Percentiles rank a stretch among this genome's conserved stretches.
Conservation (phyloP, 2,888 invertebrate species). For the Orgyia antiqua region DNA sequence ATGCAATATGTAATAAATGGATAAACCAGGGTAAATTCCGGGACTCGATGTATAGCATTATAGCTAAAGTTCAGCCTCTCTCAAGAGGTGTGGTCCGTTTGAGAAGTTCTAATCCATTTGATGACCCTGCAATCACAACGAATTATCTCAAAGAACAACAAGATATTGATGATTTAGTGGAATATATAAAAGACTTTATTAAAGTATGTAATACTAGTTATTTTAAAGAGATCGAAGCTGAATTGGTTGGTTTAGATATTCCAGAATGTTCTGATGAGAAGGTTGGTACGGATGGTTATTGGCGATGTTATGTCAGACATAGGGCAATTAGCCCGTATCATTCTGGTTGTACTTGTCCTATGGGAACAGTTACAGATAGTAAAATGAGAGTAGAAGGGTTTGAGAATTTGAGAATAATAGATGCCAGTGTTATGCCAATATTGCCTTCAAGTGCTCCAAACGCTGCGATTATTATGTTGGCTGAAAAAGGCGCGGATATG, state of each 20-base stretch:
- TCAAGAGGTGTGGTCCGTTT: slow-evolving; percentile 47
- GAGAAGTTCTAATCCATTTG: slow-evolving; percentile 20
- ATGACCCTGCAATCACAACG: slow-evolving; percentile 19
- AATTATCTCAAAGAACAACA: slow-evolving; percentile 5
- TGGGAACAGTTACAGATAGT: slow-evolving; percentile 85
- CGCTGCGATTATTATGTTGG: slow-evolving; percentile 44
- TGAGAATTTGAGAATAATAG: slow-evolving; percentile 24
- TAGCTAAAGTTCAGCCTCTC: slow-evolving; percentile 25
- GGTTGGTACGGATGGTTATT: slow-evolving; percentile 19
- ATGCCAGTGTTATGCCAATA: slow-evolving; percentile 58
- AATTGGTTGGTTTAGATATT: slow-evolving; percentile 18
- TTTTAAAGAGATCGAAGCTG: slow-evolving; percentile 19
- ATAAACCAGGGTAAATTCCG: neutral
- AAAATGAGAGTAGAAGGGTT: slow-evolving; percentile 46
- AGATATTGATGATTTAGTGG: slow-evolving; percentile 11
- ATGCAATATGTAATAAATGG: slow-evolving; percentile 39
- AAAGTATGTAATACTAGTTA: slow-evolving; percentile 16
- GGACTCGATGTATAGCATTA: neutral
- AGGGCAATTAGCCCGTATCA: slow-evolving; percentile 81
- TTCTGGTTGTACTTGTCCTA: slow-evolving; percentile 82
- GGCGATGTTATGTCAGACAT: slow-evolving; percentile 26
- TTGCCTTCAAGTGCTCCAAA: slow-evolving; percentile 75
- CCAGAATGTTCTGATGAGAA: slow-evolving; percentile 19
- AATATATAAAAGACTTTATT: slow-evolving; percentile 14
- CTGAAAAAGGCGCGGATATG: slow-evolving; percentile 5